These are phyloP conservation scores for Drosophila eugracilis DNA, from an alignment of 1,140 invertebrate genomes.

Conservation along the genomic window DNA sequence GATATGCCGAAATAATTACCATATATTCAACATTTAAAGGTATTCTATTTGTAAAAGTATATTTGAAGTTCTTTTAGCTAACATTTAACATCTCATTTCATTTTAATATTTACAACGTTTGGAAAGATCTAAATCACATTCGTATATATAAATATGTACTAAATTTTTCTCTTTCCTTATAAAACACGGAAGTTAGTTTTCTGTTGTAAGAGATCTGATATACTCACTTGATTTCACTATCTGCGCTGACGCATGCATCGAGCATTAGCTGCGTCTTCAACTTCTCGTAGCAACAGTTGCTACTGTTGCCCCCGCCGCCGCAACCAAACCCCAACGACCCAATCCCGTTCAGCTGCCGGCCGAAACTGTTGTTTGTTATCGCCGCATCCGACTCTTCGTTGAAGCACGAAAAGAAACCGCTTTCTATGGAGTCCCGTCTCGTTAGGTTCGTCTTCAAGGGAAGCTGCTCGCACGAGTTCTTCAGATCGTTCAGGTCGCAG, in stretches of 20 bases:
- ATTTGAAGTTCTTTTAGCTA: background rate
- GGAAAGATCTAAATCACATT: no score
- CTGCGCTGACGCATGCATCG: slow-evolving; percentile 77
- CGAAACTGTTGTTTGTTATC: slow-evolving; percentile 67
- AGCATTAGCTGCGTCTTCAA: slow-evolving; percentile 84
- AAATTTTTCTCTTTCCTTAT: background rate
- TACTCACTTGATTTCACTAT: slow-evolving; percentile 76
- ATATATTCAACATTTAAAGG: slow-evolving; percentile 4
- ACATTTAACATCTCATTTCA: background rate
- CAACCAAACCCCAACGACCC: slow-evolving; percentile 56
- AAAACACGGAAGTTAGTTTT: background rate
- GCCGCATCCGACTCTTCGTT: slow-evolving; percentile 88
- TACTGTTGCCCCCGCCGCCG: slow-evolving; percentile 39
- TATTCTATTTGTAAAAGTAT: background rate
- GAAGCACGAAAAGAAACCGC: slow-evolving; percentile 94
- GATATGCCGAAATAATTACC: slow-evolving; percentile 19
- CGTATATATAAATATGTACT: no score
- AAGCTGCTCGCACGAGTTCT: slow-evolving; percentile 64
- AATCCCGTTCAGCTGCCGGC: slow-evolving; percentile 62
- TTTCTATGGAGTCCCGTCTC: slow-evolving; percentile 93
- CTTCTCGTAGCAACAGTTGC: slow-evolving; percentile 77
- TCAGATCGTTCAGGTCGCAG: slow-evolving; percentile 59
- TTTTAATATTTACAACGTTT: background rate
- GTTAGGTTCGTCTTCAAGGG: slow-evolving; percentile 85
- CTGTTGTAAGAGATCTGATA: no score